phyloP scores from a whole-genome alignment of 2,797 vertebrate genomes.

The Parauchenoglanis ngamensis region DNA sequence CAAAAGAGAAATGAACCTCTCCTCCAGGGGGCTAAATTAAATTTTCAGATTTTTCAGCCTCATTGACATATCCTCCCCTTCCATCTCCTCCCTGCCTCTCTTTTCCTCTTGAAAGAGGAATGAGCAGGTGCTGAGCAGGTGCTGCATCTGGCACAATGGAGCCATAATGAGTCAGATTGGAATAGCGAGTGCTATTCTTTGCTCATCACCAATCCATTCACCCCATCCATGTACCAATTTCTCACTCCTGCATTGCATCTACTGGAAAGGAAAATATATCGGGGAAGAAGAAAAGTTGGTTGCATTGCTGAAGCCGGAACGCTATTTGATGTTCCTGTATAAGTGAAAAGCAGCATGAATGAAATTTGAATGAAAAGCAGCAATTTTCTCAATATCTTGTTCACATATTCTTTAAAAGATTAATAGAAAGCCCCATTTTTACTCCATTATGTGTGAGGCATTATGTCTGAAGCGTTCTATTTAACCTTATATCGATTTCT shows the following conservation, averaged over 20 bases:
- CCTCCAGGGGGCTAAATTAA: background rate
- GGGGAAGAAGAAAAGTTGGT: background rate
- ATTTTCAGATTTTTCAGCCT: slow-evolving; percentile 10
- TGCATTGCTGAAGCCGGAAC: slow-evolving; percentile 7
- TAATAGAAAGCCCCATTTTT: background rate
- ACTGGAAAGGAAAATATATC: slow-evolving; percentile 13
- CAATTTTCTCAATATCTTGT: background rate
- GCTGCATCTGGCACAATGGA: slow-evolving; percentile 31
- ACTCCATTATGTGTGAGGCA: background rate
- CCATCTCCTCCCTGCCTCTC: slow-evolving; percentile 1
- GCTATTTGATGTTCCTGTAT: background rate
- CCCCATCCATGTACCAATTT: slow-evolving; percentile 32
- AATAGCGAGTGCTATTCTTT: slow-evolving; percentile 26
- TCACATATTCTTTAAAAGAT: background rate
- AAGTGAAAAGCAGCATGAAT: slow-evolving; percentile 20
- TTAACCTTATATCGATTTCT: background rate
- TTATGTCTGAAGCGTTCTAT: background rate
- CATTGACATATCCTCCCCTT: slow-evolving; percentile 15
- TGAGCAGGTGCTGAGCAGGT: slow-evolving; percentile 12
- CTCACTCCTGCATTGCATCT: slow-evolving; percentile 21
- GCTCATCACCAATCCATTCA: slow-evolving; percentile 38
- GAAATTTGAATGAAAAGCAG: background rate
- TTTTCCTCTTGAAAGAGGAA: slow-evolving; percentile 26
- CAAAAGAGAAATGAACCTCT: slow-evolving; percentile 11
- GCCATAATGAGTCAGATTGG: slow-evolving; percentile 33